Evolutionary conservation across 2,113 vertebrate species (phyloP).

Genomic region (Zosterops pallidus): DNA sequence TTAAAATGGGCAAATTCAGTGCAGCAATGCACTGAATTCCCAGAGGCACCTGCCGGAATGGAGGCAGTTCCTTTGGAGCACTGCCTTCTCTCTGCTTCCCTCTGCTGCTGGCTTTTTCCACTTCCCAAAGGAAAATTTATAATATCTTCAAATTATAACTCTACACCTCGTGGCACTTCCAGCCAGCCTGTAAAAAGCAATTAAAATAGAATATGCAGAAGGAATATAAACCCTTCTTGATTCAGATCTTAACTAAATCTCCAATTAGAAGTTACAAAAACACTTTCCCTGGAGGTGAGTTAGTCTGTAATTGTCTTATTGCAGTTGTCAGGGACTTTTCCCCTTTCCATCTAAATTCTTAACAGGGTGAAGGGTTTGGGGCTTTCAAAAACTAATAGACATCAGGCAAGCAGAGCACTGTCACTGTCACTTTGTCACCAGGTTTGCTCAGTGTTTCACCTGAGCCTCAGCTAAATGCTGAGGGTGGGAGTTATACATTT

Average conservation of each 20-base stretch:
- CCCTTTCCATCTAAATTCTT: background rate
- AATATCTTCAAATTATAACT: conserved; percentile 37
- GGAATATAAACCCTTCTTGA: conserved; percentile 24
- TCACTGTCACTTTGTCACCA: background rate
- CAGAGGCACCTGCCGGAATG: background rate
- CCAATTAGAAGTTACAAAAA: conserved; percentile 41
- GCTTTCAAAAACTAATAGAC: background rate
- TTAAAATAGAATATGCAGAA: conserved; percentile 53
- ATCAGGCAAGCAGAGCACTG: background rate
- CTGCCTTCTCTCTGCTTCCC: background rate
- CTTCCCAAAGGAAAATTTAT: background rate
- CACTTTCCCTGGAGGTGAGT: conserved; percentile 14
- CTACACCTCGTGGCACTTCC: conserved; percentile 14
- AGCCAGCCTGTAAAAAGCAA: conserved; percentile 40
- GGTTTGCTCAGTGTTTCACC: background rate
- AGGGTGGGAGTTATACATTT: background rate
- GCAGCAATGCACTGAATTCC: background rate
- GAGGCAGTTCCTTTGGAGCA: background rate
- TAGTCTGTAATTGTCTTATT: conserved; percentile 18
- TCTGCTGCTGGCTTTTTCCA: background rate
- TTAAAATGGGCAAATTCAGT: background rate
- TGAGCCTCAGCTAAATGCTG: background rate
- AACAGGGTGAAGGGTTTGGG: background rate
- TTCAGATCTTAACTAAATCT: conserved; percentile 51
- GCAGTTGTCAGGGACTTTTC: background rate